Evolutionary conservation across 2,888 invertebrate species (phyloP).

Genomic region (Nomada ruficornis): DNA sequence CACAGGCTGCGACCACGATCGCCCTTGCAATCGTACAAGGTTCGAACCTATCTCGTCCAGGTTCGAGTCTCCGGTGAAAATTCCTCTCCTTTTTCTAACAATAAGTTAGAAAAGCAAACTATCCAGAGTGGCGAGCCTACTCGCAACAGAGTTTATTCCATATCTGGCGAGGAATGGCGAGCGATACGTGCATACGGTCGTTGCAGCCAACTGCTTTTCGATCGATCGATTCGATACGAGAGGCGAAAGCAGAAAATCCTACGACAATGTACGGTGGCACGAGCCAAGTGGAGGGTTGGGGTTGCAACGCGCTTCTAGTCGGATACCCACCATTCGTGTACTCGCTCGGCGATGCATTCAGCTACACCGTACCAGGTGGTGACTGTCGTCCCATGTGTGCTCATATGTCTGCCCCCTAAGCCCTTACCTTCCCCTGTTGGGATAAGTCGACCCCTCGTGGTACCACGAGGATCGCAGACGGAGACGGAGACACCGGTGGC

Average conservation of each 20-base stretch:
- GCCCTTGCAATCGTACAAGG: no score
- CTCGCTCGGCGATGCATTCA: constrained; percentile 72
- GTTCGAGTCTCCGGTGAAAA: no score
- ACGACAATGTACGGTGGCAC: constrained; percentile 81
- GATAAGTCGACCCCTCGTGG: constrained; percentile 66
- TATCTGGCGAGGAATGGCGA: no score
- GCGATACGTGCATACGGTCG: background rate
- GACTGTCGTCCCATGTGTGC: constrained; percentile 79
- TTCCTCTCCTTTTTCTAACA: no score
- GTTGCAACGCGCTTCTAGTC: constrained; percentile 62
- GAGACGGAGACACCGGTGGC: constrained; percentile 33
- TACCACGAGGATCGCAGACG: constrained; percentile 34
- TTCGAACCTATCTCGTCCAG: no score
- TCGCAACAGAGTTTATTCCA: no score
- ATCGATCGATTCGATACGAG: background rate
- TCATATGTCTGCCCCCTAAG: constrained; percentile 71
- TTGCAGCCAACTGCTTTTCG: constrained; percentile 28
- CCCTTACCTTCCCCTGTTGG: constrained; percentile 51
- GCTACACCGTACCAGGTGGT: constrained; percentile 80
- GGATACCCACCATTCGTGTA: constrained; percentile 58
- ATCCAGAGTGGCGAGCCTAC: no score
- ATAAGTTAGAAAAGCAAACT: no score
- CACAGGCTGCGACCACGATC: no score
- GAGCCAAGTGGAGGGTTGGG: constrained; percentile 79
- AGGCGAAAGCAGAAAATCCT: constrained; percentile 48